Base-by-base conservation (phyloP, 2,113 vertebrate genomes). In the Pedetes capensis region DNA sequence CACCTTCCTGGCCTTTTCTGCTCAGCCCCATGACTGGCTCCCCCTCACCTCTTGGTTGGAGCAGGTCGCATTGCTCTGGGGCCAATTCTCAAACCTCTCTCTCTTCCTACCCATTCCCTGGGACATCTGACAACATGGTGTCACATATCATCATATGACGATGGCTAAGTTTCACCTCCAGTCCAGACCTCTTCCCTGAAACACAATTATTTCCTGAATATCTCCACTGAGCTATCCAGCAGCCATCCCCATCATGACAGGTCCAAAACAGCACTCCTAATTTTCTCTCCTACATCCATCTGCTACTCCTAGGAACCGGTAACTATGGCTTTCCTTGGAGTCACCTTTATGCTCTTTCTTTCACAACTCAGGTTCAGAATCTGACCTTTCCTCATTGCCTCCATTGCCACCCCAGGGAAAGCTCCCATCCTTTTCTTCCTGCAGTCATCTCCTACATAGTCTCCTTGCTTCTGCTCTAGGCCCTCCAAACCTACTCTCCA, bases 101-200 rank as follows among this genome's bases (percentile, higher is more conserved):
- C 2, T 49, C 53, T 68, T 18, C 22, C 55, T 17, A 27, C 59
- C 68, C 55, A 34, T n/a, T n/a, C 44, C 22, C 9, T 22, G 8
- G 7, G 9, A 63, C 66, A 63, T 20, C 27, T 61, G 44, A 61
- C 47, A n/a, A 29, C 25, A 13, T 1, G 27, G 39, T 12, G 8
- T 55, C 81, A 49, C 1, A 25, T 1, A 27, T n/a, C n/a, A 23
- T 6, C 1, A 5, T 1, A 29, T 1, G 13, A n/a, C 8, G 18
- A 57, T 22, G 66, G 66, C 29, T 18, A 6, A n/a, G 20, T 22
- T 61, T 57, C 37, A 74, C 20, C 71, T 63, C 55, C 42, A 8
- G 12, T n/a, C 23, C n/a, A 61, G 69, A 69, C 27, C 71, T 59
- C 80, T 72, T n/a, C 7, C 37, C 20, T 16, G 16, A 37, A 23